phyloP scores from a whole-genome alignment of 2,888 invertebrate genomes.

The Megalurothrips usitatus region DNA sequence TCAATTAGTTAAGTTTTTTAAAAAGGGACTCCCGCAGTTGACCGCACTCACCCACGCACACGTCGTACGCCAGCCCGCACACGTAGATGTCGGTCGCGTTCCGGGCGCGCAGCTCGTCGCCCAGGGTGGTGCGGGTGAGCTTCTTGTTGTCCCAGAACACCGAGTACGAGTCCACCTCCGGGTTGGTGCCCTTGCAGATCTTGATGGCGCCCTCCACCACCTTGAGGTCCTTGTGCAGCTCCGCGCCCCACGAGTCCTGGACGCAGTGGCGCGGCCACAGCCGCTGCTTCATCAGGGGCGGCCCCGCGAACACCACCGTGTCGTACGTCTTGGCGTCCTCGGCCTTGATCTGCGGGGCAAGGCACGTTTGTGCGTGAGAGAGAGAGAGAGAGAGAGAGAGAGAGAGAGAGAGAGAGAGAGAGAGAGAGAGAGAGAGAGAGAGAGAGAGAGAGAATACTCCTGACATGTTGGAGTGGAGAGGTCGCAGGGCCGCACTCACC shows the following conservation, averaged over 20 bases:
- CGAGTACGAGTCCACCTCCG: conserved; percentile 94
- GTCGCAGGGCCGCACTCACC: conserved; percentile 48
- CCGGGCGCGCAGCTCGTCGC: conserved; percentile 70
- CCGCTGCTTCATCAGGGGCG: conserved; percentile 78
- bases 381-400: no score
- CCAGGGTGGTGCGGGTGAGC: conserved; percentile 77
- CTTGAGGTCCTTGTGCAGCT: conserved; percentile 84
- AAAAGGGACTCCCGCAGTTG: background rate
- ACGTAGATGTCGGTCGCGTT: conserved; percentile 88
- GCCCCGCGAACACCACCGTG: conserved; percentile 87
- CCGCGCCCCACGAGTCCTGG: conserved; percentile 91
- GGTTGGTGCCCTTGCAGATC: conserved; percentile 87
- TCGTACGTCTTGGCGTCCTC: conserved; percentile 80
- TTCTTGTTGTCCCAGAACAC: conserved; percentile 98
- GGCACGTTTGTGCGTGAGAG: no score
- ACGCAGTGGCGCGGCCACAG: conserved; percentile 97
- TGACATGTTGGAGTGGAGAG: conserved; percentile 26
- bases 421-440: no score
- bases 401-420: no score
- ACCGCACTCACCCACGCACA: conserved; percentile 72
- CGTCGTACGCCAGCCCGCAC: conserved; percentile 92
- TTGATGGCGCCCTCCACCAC: conserved; percentile 71
- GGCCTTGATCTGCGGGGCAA: conserved; percentile 55
- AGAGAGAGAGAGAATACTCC: no score
- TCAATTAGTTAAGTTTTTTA: no score